These are phyloP conservation scores for Phrynosoma blainvillii DNA, from an alignment of 2,113 vertebrate genomes.

Conservation along the genomic window DNA sequence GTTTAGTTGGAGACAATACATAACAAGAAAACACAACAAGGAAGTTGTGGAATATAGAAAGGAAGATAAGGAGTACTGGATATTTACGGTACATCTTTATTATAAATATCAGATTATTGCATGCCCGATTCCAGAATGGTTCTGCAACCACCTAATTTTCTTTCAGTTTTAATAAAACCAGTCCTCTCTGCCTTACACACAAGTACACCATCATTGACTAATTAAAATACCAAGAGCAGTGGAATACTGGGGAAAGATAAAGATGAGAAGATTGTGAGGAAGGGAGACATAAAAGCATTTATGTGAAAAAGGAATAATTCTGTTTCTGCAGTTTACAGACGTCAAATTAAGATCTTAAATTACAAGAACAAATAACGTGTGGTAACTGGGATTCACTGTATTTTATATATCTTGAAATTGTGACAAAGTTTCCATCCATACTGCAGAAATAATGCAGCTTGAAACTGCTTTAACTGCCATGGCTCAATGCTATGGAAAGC, in stretches of 20 bases:
- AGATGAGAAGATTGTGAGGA: not conserved
- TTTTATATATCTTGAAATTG: not conserved
- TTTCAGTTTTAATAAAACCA: slow-evolving; percentile 4
- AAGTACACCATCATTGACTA: not conserved
- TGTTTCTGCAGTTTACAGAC: not conserved
- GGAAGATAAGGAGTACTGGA: not conserved
- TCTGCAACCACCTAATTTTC: not conserved
- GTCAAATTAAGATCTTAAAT: not conserved
- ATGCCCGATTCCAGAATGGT: not conserved
- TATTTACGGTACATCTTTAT: not conserved
- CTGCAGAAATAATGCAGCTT: no score
- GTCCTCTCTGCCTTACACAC: not conserved
- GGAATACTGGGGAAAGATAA: no score
- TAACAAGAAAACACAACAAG: not conserved
- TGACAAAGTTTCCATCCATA: no score
- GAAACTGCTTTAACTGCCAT: no score
- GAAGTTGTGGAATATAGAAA: not conserved
- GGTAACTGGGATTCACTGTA: not conserved
- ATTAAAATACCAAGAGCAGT: not conserved
- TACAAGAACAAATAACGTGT: not conserved
- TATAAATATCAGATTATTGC: not conserved
- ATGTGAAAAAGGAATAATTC: not conserved
- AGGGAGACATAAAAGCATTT: not conserved
- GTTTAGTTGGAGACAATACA: not conserved
- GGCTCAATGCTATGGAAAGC: no score